phyloP scores from a whole-genome alignment of 2,113 vertebrate species.

The Leptobrachium leishanense region DNA sequence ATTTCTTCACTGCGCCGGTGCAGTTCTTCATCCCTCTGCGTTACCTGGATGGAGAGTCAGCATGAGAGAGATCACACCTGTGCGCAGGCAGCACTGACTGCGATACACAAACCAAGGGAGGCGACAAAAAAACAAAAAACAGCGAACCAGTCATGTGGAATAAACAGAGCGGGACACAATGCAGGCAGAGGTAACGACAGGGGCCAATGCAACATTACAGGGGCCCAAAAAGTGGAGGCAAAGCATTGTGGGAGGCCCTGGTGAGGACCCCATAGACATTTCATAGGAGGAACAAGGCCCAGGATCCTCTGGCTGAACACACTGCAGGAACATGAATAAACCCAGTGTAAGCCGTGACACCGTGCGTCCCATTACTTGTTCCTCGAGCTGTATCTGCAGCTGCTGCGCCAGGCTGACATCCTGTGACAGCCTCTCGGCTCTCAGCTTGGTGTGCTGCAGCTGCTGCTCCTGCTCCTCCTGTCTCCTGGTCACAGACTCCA shows the following conservation, averaged over 20 bases:
- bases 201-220: too few species aligned
- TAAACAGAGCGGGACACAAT: too few species aligned
- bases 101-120: too few species aligned
- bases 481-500: constrained; percentile 58
- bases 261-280: too few species aligned
- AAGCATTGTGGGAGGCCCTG: too few species aligned
- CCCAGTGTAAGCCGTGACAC: neutral
- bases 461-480: constrained; percentile 59
- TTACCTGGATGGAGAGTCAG: constrained; percentile 56
- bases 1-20: constrained; percentile 55
- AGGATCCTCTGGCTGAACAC: too few species aligned
- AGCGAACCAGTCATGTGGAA: too few species aligned
- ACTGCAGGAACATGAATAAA: neutral
- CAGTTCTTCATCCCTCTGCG: constrained; percentile 60
- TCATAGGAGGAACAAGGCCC: too few species aligned
- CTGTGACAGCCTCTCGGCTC: constrained; percentile 57
- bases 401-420: constrained; percentile 61
- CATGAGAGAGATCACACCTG: neutral
- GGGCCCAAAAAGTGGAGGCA: too few species aligned
- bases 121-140: too few species aligned
- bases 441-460: constrained; percentile 59
- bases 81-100: neutral
- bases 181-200: too few species aligned
- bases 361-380: constrained; percentile 60
- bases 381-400: constrained; percentile 57